These are phyloP conservation scores for Metopolophium dirhodum DNA, from an alignment of 1,140 invertebrate genomes.

Conservation along the genomic window DNA sequence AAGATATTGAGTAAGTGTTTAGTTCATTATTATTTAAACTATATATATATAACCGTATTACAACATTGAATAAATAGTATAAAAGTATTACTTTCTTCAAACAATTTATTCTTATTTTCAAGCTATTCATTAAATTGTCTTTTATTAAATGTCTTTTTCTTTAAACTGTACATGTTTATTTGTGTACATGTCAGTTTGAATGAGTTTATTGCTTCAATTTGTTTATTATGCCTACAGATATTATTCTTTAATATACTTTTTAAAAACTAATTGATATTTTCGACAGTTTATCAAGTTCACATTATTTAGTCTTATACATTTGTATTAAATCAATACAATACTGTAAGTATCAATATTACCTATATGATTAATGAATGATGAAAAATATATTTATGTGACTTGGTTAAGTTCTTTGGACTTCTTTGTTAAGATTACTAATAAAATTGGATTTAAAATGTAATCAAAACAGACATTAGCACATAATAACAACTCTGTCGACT, in stretches of 20 bases:
- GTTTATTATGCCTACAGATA: neutral
- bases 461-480: neutral
- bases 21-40: too few species aligned
- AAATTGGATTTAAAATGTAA: neutral
- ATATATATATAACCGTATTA: too few species aligned
- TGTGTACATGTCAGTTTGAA: too few species aligned
- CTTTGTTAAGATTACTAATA: neutral
- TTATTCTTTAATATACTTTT: neutral
- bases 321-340: neutral
- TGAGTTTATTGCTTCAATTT: neutral
- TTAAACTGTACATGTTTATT: too few species aligned
- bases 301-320: neutral
- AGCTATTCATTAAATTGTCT: too few species aligned
- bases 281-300: neutral
- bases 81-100: too few species aligned
- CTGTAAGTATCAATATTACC: neutral
- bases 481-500: neutral
- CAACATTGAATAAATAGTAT: too few species aligned
- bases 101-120: too few species aligned
- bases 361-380: neutral
- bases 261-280: neutral
- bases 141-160: too few species aligned
- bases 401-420: neutral
- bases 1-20: too few species aligned
- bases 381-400: neutral